Evolutionary conservation across 2,113 vertebrate genomes (phyloP).

Genomic region (Kobus ellipsiprymnus): DNA sequence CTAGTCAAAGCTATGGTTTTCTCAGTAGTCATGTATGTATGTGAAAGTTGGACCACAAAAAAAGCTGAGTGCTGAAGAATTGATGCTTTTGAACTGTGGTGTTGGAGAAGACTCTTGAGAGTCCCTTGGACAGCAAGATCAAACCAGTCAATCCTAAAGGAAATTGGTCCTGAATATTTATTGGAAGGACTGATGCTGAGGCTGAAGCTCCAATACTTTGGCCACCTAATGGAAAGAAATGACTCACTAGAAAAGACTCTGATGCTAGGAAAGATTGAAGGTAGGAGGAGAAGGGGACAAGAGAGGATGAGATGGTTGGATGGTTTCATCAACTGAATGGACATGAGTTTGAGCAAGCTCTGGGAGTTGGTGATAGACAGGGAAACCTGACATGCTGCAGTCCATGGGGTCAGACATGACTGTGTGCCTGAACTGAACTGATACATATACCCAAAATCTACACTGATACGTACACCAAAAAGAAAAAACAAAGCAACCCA

Average conservation of each 20-base stretch:
- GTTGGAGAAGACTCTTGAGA: not conserved
- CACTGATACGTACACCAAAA: not conserved
- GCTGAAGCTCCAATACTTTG: not conserved
- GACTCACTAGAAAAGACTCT: not conserved
- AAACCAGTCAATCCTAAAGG: not conserved
- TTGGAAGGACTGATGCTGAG: not conserved
- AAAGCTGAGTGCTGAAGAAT: not conserved
- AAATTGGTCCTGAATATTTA: not conserved
- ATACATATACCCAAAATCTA: not conserved
- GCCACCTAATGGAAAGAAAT: not conserved
- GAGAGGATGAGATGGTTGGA: not conserved
- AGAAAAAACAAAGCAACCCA: not conserved
- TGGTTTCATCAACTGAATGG: not conserved
- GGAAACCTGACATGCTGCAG: not conserved
- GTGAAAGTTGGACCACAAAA: not conserved
- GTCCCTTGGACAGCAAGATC: not conserved
- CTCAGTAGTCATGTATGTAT: not conserved
- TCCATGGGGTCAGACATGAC: not conserved
- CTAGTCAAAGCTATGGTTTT: not conserved
- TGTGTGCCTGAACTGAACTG: not conserved
- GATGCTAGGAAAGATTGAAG: not conserved
- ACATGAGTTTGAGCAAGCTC: not conserved
- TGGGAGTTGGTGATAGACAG: not conserved
- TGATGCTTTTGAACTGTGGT: not conserved
- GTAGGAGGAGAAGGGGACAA: not conserved